Conservation (phyloP, 2,113 vertebrate genomes). For the Centropus unirufus region DNA sequence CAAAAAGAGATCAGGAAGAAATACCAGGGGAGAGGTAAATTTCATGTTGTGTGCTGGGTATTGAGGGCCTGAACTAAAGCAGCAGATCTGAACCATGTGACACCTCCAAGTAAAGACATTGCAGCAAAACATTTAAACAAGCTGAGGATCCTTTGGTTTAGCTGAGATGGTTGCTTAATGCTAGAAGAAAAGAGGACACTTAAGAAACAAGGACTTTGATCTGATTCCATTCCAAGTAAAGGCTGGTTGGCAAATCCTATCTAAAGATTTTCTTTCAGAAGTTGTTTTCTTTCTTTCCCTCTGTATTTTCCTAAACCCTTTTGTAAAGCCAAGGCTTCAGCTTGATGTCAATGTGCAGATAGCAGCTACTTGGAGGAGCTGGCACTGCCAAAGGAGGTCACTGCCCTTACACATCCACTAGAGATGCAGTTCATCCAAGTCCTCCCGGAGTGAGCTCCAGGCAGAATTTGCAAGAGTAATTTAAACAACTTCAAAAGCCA, state of each 20-base stretch:
- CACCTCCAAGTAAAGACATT: background rate
- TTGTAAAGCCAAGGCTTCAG: background rate
- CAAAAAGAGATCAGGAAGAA: background rate
- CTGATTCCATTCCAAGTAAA: background rate
- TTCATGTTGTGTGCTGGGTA: background rate
- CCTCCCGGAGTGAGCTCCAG: background rate
- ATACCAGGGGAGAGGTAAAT: background rate
- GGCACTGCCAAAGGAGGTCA: background rate
- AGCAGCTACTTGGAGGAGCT: background rate
- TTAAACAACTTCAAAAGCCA: constrained; percentile 1
- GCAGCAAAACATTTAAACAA: background rate
- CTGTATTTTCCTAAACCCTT: background rate
- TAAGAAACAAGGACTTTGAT: background rate
- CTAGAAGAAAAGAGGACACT: background rate
- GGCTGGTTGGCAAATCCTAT: background rate
- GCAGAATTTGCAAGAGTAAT: background rate
- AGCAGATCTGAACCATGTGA: background rate
- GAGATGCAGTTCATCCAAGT: background rate
- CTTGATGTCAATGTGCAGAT: background rate
- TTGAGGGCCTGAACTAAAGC: background rate
- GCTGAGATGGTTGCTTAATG: background rate
- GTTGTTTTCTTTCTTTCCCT: background rate
- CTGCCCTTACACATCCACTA: background rate
- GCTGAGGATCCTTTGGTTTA: background rate
- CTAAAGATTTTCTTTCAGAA: background rate